Base-by-base conservation (phyloP, 2,888 invertebrate genomes). In the Nymphalis c-album region DNA sequence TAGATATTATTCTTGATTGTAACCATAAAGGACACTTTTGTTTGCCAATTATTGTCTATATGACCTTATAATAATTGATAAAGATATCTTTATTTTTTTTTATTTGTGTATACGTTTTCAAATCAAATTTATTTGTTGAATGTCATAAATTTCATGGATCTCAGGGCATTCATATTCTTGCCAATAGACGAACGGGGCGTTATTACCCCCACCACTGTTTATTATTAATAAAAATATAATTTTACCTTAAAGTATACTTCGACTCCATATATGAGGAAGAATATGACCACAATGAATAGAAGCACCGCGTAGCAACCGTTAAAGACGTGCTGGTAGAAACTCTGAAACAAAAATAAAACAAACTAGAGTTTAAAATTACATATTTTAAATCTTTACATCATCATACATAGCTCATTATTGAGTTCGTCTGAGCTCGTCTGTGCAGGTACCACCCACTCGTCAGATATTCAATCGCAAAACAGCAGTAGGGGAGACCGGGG, bases 281-380 rank as follows among this genome's bases (percentile, higher is more conserved):
- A 97, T 18, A 97, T 94, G 68, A 98, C 97, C 57, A 97, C 97
- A 70, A 98, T 95, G 83, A 98, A 95, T 70, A 98, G 94, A 62
- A 98, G 93, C n/a, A 96, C 95, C 1, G 98, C 98, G 85, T 98
- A 98, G 85, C 97, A 97, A 17, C 97, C 97, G 86, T 98, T 97
- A 90, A 98, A 98, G 48, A 98, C 94, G 85, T 97, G 96, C 75
- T 96, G 95, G 86, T 97, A 97, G 87, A 95, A 95, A 75, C 94
- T 94, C 92, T 95, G 93, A 0, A 90, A 83, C 51, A 51, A 31
- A 22, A 50, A n/a, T n/a, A n/a, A 6, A 31, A 31, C 6, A 50
- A 35, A 50, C 13, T 35, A 18, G 0, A 0, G 2, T 31, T 50
- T 18, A 48, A 40, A n/a, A 20, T 8, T 10, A n/a, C n/a, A n/a